phyloP scores from a whole-genome alignment of 2,113 vertebrate genomes.

The Perca schrenkii region DNA sequence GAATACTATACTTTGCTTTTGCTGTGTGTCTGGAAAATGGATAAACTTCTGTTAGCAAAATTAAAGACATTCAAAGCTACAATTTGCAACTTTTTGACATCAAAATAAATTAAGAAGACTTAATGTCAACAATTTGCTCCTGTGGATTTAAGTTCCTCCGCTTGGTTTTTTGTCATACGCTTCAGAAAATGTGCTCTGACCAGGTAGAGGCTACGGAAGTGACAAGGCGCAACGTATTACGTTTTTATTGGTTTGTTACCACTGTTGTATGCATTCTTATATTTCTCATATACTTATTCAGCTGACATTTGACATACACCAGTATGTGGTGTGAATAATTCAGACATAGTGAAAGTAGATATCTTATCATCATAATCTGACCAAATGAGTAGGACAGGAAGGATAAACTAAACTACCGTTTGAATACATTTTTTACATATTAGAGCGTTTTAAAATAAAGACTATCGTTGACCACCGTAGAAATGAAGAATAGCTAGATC shows the following conservation, averaged over 20 bases:
- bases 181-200: background rate
- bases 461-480: background rate
- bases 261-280: background rate
- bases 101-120: background rate
- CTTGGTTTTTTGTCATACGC: background rate
- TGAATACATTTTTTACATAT: background rate
- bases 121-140: background rate
- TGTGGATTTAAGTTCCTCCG: background rate
- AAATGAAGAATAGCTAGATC: conserved; percentile 3
- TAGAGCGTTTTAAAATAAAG: conserved; percentile 25
- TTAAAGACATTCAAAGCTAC: conserved; percentile 3
- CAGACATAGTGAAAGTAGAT: background rate
- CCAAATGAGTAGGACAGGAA: background rate
- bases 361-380: background rate
- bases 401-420: background rate
- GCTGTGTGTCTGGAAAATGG: background rate
- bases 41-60: background rate
- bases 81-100: background rate
- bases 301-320: background rate
- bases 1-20: background rate
- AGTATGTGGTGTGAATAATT: background rate
- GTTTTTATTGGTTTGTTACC: background rate
- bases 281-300: background rate
- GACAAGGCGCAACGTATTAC: background rate
- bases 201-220: background rate